Evolutionary conservation across 2,113 vertebrate species (phyloP).

Genomic region (Peromyscus leucopus): DNA sequence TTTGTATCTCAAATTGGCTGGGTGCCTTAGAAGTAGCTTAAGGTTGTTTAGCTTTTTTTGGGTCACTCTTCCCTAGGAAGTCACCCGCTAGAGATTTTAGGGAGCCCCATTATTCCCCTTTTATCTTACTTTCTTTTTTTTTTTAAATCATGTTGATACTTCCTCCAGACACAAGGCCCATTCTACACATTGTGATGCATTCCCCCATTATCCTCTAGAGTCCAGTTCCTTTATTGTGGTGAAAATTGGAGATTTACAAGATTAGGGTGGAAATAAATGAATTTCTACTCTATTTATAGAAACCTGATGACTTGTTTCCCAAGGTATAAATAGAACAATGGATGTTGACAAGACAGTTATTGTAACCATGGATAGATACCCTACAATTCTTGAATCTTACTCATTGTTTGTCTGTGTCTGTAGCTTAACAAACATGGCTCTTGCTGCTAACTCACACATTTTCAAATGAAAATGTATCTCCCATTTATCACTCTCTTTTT

Average conservation of each 20-base stretch:
- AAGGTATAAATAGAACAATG: slow-evolving; percentile 75
- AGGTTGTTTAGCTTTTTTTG: slow-evolving; percentile 36
- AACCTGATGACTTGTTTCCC: slow-evolving; percentile 52
- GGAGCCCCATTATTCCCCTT: neutral
- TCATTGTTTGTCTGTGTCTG: slow-evolving; percentile 72
- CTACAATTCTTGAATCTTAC: slow-evolving; percentile 65
- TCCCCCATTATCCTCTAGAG: slow-evolving; percentile 19
- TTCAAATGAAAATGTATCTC: slow-evolving; percentile 61
- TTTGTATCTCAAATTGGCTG: slow-evolving; percentile 63
- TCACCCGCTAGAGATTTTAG: slow-evolving; percentile 2
- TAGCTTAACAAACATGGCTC: slow-evolving; percentile 66
- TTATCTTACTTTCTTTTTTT: slow-evolving; percentile 54
- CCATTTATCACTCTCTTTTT: slow-evolving; percentile 56
- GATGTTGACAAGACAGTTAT: slow-evolving; percentile 61
- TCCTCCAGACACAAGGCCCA: slow-evolving; percentile 13
- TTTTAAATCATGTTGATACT: slow-evolving; percentile 50
- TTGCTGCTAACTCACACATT: slow-evolving; percentile 64
- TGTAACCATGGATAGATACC: slow-evolving; percentile 75
- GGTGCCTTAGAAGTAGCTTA: neutral
- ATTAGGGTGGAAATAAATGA: slow-evolving; percentile 69
- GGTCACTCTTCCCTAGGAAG: neutral
- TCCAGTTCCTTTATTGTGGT: slow-evolving; percentile 56
- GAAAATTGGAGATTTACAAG: slow-evolving; percentile 45
- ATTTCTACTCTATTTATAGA: slow-evolving; percentile 74
- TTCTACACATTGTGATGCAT: slow-evolving; percentile 24